These are phyloP conservation scores for Fragum whitleyi DNA, from an alignment of 2,888 invertebrate genomes.

Conservation along the genomic window DNA sequence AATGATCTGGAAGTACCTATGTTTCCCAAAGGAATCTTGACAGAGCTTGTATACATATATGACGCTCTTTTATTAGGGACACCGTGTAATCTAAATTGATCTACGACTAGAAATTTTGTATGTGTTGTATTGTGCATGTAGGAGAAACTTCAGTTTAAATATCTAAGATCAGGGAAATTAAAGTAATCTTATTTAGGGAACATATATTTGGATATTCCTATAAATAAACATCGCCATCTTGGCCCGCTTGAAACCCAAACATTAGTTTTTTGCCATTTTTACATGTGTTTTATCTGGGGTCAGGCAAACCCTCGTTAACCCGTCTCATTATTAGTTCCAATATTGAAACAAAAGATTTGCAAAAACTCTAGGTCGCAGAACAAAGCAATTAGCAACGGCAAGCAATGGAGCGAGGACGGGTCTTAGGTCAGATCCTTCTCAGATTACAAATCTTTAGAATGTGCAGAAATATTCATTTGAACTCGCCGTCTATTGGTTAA, in stretches of 20 bases:
- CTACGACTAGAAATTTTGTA: too few species aligned
- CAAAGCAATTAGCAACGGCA: slow-evolving; percentile 57
- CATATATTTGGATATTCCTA: too few species aligned
- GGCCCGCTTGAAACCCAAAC: background rate
- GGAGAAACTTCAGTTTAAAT: too few species aligned
- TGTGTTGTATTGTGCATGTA: too few species aligned
- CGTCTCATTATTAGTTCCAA: slow-evolving; percentile 22
- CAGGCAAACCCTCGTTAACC: slow-evolving; percentile 12
- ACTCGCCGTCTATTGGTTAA: slow-evolving; percentile 58
- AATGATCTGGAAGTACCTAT: too few species aligned
- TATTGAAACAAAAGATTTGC: slow-evolving; percentile 16
- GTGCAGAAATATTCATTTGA: slow-evolving; percentile 65
- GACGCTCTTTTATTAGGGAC: too few species aligned
- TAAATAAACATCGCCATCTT: background rate
- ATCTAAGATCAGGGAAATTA: too few species aligned
- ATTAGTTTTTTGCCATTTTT: background rate
- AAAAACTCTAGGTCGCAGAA: slow-evolving; percentile 33
- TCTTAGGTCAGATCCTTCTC: slow-evolving; percentile 45
- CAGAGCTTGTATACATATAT: too few species aligned
- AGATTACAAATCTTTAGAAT: slow-evolving; percentile 59
- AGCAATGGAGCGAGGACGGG: slow-evolving; percentile 37
- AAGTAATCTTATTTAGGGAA: too few species aligned
- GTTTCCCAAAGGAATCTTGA: too few species aligned
- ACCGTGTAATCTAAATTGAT: too few species aligned
- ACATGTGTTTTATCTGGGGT: slow-evolving; percentile 17